Evolutionary conservation across 2,113 vertebrate species (phyloP).

Genomic region (Anguilla rostrata): DNA sequence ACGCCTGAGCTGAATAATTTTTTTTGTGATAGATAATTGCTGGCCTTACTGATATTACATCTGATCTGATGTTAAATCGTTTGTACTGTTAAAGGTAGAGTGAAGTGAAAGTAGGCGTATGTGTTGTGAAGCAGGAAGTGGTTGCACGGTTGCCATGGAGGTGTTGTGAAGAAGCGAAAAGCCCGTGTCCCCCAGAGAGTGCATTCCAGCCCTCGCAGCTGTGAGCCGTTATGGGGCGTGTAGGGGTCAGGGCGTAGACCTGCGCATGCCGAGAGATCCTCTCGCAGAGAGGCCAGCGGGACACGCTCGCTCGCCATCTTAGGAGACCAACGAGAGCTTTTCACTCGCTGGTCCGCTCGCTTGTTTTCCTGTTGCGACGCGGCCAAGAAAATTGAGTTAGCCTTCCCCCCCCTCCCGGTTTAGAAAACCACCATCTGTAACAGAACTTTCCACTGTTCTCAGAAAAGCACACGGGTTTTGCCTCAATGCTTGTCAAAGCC

Average conservation of each 20-base stretch:
- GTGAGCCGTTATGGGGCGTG: neutral
- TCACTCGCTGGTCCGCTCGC: neutral
- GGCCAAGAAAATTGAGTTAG: neutral
- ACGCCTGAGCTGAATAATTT: neutral
- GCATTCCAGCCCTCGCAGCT: neutral
- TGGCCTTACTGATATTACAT: neutral
- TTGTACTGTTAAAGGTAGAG: neutral
- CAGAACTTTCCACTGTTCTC: neutral
- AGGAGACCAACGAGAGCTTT: neutral
- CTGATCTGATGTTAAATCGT: neutral
- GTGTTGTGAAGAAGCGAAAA: neutral
- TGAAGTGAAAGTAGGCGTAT: neutral
- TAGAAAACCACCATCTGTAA: neutral
- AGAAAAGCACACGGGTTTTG: neutral
- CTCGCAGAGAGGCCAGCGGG: too few relatives aligned
- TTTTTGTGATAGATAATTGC: too few relatives aligned
- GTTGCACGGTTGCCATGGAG: neutral
- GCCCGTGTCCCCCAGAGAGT: neutral
- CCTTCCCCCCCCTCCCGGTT: too few relatives aligned
- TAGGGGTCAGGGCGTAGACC: neutral
- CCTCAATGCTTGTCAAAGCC: neutral
- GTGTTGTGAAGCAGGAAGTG: neutral
- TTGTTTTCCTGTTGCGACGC: constrained; percentile 25
- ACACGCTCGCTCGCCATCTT: too few relatives aligned
- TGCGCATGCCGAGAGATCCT: neutral